Evolutionary conservation across 2,113 vertebrate genomes (phyloP), one percentile per base, ranked within the genome.

Genomic region (Proterorhinus semilunaris): DNA sequence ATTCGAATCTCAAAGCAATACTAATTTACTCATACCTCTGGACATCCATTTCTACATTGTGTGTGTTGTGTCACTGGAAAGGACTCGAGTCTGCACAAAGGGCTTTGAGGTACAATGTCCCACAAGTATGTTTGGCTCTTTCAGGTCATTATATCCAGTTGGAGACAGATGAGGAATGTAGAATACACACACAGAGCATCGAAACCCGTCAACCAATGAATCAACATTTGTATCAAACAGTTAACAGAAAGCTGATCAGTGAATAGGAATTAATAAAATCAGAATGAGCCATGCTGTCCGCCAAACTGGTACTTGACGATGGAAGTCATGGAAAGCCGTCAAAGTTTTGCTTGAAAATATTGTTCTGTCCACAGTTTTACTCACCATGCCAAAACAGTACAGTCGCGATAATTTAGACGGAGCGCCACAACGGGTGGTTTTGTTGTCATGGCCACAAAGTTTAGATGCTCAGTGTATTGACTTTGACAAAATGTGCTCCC

Each of bases 131-230:
- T 53, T 1, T n/a, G 66, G 6, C 13, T 42, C 15, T 47, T 44
- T 49, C 15, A 8, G 53, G 53, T 42, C 16, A 8, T n/a, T n/a
- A 50, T 54, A 77, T 85, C 80, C 78, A 78, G 72, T 83, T 78
- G 74, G 47, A 46, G 75, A 54, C 12, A 71, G n/a, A 17, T n/a
- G 17, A 46, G 75, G 75, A 76, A 81, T 71, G 73, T 72, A 6
- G 50, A 11, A 55, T 9, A 51, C 51, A 8, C 9, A 21, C 0
- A 50, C 7, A 21, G 17, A 76, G 66, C 49, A 27, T 65, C 48
- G 12, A 58, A 8, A 67, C 10, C 2, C 44, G 54, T n/a, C 52
- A 59, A 9, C 46, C 15, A 21, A 51, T 61, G 65, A 45, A 53
- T 7, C 12, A 0, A 65, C 16, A 16, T 55, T n/a, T 10, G 43